Base-by-base conservation (phyloP, 2,888 invertebrate species). In the Rhagium mordax region DNA sequence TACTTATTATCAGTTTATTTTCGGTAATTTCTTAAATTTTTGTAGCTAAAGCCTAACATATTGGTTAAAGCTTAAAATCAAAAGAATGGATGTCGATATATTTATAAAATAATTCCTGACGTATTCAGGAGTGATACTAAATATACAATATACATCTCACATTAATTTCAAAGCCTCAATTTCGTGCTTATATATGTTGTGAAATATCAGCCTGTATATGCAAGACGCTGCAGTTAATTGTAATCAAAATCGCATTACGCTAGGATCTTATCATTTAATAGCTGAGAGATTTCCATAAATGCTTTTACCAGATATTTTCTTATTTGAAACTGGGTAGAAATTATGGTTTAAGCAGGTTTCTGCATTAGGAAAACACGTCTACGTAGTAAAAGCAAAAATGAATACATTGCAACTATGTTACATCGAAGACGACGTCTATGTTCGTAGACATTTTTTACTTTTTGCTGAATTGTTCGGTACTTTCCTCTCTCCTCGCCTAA, bases 201-300 rank as follows among this genome's bases (percentile, higher is more conserved):
- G 3, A 41, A 15, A 41, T n/a, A 41, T 41, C 4, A n/a, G 29
- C 10, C 55, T 15, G 15, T n/a, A 13, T 29, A 6, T 57, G 29
- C 57, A 57, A 21, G 27, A 8, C 24, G 6, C 24, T 65, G 64
- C 64, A 65, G 64, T 51, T 51, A 65, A 24, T 65, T 65, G 51
- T 49, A 65, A 65, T 65, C 51, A 65, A 65, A 53, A 65, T 65
- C 51, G 16, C 64, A 65, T 65, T 65, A 65, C 51, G 29, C 33
- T 29, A 27, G 20, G 51, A 65, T 51, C 18, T 51, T 65, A 65
- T 65, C 64, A 18, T 65, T 65, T 29, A 51, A 29, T 29, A 62
- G 48, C 62, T n/a, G 8, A 62, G 62, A 62, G 24, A 15, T 62
- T 48, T 62, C 62, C 62, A 21, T 62, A 62, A 49, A n/a, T 62